Evolutionary conservation across 2,888 invertebrate species (phyloP), one percentile per base, ranked within the genome.

Genomic region (Parnassius apollo): DNA sequence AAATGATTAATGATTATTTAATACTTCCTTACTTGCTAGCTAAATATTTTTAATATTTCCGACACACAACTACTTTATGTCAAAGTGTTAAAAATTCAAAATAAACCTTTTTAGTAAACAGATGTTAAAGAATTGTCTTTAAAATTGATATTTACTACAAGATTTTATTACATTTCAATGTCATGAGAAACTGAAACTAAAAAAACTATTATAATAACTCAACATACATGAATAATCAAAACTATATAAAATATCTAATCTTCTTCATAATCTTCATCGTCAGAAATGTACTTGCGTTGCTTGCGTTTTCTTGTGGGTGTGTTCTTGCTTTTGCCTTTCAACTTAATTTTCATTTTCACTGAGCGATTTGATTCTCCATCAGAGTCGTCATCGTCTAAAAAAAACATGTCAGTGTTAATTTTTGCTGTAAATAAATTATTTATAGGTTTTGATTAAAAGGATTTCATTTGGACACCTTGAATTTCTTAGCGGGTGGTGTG

Each of bases 311-410:
- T 83, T 0, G 93, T 92, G 4, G 92, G 93, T 2, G 92, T 91
- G 61, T 86, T 87, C 70, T 93, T 92, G 65, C 80, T 80, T 69
- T 91, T 91, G 44, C 89, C 88, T 72, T 94, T 95, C 61, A 95
- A 79, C 81, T 96, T 96, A 45, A 95, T 93, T 81, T 95, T 95
- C 95, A 95, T 95, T 85, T 95, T 95, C 4, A 95, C 94, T 0
- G 92, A 92, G 52, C 92, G 84, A 65, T 93, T 93, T 2, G 94
- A 93, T 71, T 94, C 94, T 0, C 91, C 93, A 70, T 94, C 94
- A 0, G 94, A 94, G 57, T 93, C 93, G 22, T 93, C 94, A 52
- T 88, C 93, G 35, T 56, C 56, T 56, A 13, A 12, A 56, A 56
- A 46, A 51, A 25, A n/a, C 9, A 35, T 42, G 25, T 61, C 53